phyloP scores from a whole-genome alignment of 1,140 invertebrate species.

The Latrodectus geometricus region DNA sequence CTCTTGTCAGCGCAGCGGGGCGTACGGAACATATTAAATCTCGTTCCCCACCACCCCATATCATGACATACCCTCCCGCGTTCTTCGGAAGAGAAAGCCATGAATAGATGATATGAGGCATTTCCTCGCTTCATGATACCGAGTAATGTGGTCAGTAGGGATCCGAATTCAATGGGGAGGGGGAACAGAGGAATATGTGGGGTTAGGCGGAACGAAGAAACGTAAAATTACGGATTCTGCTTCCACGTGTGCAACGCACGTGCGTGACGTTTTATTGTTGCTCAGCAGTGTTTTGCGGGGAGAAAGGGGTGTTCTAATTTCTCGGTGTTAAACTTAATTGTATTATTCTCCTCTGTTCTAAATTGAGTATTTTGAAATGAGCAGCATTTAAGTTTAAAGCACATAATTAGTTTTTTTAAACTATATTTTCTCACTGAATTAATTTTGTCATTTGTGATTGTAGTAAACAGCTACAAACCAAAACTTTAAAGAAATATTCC shows the following conservation, averaged over 20 bases:
- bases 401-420: no score
- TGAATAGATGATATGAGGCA: constrained; percentile 14
- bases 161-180: not conserved
- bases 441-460: no score
- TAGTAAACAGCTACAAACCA: no score
- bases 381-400: no score
- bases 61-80: not conserved
- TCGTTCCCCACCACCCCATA: not conserved
- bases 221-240: no score
- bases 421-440: no score
- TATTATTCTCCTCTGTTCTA: no score
- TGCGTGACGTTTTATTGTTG: not conserved
- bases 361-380: no score
- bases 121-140: not conserved
- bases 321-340: no score
- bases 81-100: not conserved
- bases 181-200: no score
- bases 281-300: not conserved
- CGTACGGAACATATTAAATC: constrained; percentile 17
- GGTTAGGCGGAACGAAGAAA: no score
- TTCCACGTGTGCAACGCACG: not conserved
- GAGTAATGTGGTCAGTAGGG: constrained; percentile 2
- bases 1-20: constrained; percentile 17
- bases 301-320: not conserved
- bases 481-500: no score